Conservation (phyloP, 2,113 vertebrate species). For the Cacatua alba region DNA sequence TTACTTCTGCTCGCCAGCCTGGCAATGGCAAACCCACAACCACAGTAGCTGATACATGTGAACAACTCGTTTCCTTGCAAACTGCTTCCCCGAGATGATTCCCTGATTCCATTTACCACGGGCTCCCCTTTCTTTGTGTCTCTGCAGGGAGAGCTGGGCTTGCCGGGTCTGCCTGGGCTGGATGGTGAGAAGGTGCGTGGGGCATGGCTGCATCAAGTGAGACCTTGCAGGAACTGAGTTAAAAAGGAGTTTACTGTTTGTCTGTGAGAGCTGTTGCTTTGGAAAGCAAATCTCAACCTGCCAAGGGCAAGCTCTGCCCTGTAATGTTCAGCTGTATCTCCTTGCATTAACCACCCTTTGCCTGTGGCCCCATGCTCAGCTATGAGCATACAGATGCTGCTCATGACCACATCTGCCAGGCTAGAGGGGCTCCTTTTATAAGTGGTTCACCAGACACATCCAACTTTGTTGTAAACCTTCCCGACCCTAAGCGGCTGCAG, state of each 20-base stretch:
- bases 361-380: not conserved
- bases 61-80: not conserved
- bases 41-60: too few relatives aligned
- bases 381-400: not conserved
- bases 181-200: conserved; percentile 86
- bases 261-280: not conserved
- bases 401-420: rapidly evolving
- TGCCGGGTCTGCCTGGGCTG: conserved; percentile 85
- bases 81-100: not conserved
- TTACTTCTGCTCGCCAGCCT: not conserved
- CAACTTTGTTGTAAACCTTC: not conserved
- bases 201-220: rapidly evolving
- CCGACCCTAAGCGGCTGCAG: not conserved
- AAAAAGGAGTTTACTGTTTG: not conserved
- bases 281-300: not conserved
- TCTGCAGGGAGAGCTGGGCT: conserved; percentile 88
- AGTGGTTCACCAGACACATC: not conserved
- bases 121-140: not conserved
- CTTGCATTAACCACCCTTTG: not conserved
- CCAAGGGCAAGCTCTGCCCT: not conserved
- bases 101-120: not conserved
- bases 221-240: not conserved
- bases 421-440: not conserved
- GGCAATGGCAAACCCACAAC: not conserved
- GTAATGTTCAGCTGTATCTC: not conserved